Evolutionary conservation across 2,113 vertebrate species (phyloP).

Genomic region (Hyaena hyaena): DNA sequence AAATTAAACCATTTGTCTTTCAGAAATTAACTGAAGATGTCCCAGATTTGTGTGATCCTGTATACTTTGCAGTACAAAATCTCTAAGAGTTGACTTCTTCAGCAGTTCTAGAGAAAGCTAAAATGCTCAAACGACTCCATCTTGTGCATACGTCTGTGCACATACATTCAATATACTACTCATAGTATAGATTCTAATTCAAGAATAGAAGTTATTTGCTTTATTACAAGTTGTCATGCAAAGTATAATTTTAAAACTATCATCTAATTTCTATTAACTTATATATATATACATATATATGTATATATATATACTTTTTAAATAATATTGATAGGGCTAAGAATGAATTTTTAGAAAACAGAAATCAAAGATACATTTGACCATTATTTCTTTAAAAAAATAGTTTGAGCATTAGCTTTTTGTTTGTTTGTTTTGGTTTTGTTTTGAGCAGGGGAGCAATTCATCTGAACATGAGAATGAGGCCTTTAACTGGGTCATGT

Average conservation of each 20-base stretch:
- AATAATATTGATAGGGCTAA: not conserved
- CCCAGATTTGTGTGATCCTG: not conserved
- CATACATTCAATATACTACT: not conserved
- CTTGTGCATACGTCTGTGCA: not conserved
- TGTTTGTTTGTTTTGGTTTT: not conserved
- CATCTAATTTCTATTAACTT: not conserved
- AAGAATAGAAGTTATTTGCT: not conserved
- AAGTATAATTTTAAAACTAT: conserved; percentile 8
- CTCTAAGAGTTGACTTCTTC: not conserved
- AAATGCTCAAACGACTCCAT: not conserved
- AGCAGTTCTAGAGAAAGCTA: conserved; percentile 28
- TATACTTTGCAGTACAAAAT: conserved; percentile 5
- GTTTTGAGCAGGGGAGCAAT: not conserved
- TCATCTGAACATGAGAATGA: not conserved
- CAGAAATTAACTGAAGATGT: conserved; percentile 58
- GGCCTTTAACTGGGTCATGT: not conserved
- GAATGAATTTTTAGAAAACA: not conserved
- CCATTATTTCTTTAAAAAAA: not conserved
- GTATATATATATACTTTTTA: not conserved
- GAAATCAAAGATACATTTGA: not conserved
- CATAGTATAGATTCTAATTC: not conserved
- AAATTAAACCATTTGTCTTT: conserved; percentile 67
- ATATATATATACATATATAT: not conserved
- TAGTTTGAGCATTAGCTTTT: not conserved
- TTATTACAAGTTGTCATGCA: not conserved